phyloP scores from a whole-genome alignment of 1,140 invertebrate species.

The Zaprionus gabonicus region DNA sequence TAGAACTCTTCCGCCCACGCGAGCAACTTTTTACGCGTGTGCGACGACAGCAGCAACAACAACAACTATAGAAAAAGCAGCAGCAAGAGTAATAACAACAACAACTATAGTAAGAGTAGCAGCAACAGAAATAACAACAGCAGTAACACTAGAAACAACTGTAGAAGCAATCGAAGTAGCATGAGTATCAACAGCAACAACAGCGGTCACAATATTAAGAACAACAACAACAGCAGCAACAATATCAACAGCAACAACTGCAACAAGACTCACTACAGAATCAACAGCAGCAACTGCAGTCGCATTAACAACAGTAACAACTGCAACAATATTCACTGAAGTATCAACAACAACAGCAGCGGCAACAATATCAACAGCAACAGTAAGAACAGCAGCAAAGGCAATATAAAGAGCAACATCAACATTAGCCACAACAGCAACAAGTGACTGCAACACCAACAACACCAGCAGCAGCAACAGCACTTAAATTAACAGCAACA shows the following conservation, averaged over 20 bases:
- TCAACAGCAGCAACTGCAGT: background rate
- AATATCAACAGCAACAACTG: slow-evolving; percentile 13
- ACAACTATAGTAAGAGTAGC: background rate
- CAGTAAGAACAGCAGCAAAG: slow-evolving; percentile 5
- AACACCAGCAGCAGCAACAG: background rate
- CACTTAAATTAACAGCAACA: slow-evolving; percentile 21
- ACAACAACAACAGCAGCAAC: background rate
- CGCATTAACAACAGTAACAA: slow-evolving; percentile 39
- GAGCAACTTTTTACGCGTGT: slow-evolving; percentile 16
- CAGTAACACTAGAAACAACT: background rate
- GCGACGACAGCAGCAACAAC: slow-evolving; percentile 45
- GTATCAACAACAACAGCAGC: slow-evolving; percentile 8
- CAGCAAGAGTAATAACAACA: slow-evolving; percentile 37
- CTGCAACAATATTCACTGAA: no score
- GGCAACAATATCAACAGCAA: background rate
- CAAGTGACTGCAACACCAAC: background rate
- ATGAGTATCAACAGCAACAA: slow-evolving; percentile 4
- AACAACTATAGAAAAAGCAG: background rate
- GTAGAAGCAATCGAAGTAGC: no score
- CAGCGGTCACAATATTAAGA: slow-evolving; percentile 26
- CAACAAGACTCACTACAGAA: slow-evolving; percentile 9
- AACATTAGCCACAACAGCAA: background rate
- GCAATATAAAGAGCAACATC: background rate
- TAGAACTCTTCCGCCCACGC: slow-evolving; percentile 8
- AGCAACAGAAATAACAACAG: background rate